Evolutionary conservation across 2,888 invertebrate species (phyloP), one percentile per base, ranked within the genome.

Genomic region (Lochmaea crataegi): DNA sequence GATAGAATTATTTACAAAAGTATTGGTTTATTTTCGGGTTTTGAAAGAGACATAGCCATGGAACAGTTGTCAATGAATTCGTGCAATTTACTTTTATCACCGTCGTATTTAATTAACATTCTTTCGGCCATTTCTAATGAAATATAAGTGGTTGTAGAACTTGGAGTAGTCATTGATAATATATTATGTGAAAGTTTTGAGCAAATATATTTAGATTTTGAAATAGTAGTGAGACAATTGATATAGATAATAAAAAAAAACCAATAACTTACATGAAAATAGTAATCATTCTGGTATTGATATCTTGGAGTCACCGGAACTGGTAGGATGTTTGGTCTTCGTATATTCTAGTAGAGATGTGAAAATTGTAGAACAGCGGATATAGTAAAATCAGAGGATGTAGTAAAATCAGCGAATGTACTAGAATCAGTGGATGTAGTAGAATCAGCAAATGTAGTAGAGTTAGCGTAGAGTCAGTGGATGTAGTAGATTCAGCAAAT

Each of bases 1-100:
- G 80, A 67, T 64, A 76, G 65, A 11, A 79, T 77, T 9, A 78
- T 73, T 18, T 75, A 58, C 41, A 80, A 76, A 45, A 79, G 58
- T 22, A 16, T 41, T n/a, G 71, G 71, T 71, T 51, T 69, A 53
- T 75, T 69, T 53, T 48, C 74, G 26, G 26, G 26, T 26, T 26
- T 26, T 26, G 70, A 77, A 56, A 72, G 72, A 72, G 72, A 6
- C 58, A 71, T 53, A 66, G 78, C 75, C 42, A 65, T 72, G 48
- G 58, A 63, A 53, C 69, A 73, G 60, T 75, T 75, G 16, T 75
- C 71, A 22, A 75, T 67, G 41, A 73, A 75, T 70, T 78, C 76
- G 57, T 72, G 68, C 18, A 77, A 22, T 70, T 69, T 72, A 4
- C 64, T 12, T 61, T 72, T 77, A 26, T 48, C 72, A 22, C 75